Evolutionary conservation across 1,140 invertebrate genomes (phyloP).

Genomic region (Orchesella cincta): DNA sequence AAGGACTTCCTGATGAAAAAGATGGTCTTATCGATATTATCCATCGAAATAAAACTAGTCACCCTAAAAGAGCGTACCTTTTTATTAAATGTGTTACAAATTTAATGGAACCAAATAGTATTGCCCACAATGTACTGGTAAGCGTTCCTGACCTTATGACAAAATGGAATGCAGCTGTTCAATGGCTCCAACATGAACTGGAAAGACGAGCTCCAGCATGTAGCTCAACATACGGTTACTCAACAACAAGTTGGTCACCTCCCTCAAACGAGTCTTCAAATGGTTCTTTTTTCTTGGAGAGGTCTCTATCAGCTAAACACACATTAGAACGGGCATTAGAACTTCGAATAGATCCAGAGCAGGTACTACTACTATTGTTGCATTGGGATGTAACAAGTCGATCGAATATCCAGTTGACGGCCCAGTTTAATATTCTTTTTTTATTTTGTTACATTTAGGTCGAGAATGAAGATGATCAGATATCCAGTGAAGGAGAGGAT

Average conservation of each 20-base stretch:
- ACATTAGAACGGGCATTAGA: slow-evolving; percentile 82
- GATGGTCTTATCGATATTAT: slow-evolving; percentile 93
- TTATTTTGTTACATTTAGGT: slow-evolving; percentile 1
- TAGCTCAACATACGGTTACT: slow-evolving; percentile 19
- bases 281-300: slow-evolving; percentile 85
- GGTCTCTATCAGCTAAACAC: slow-evolving; percentile 88
- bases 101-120: slow-evolving; percentile 79
- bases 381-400: neutral
- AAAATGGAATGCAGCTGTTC: slow-evolving; percentile 84
- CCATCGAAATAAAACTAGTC: slow-evolving; percentile 85
- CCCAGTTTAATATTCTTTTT: neutral
- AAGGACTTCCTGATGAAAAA: slow-evolving; percentile 82
- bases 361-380: slow-evolving; percentile 58
- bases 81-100: slow-evolving; percentile 94
- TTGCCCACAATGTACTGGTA: slow-evolving; percentile 74
- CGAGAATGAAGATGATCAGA: slow-evolving; percentile 44
- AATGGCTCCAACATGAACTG: slow-evolving; percentile 93
- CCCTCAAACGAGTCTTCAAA: slow-evolving; percentile 94
- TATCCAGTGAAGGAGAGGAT: slow-evolving; percentile 48
- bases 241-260: slow-evolving; percentile 89
- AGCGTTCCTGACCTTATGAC: slow-evolving; percentile 74
- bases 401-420: no score
- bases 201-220: slow-evolving; percentile 63
- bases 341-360: slow-evolving; percentile 70
- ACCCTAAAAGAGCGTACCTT: slow-evolving; percentile 94